Evolutionary conservation across 2,888 invertebrate species (phyloP), one percentile per base, ranked within the genome.

Genomic region (Gryllus longicercus): DNA sequence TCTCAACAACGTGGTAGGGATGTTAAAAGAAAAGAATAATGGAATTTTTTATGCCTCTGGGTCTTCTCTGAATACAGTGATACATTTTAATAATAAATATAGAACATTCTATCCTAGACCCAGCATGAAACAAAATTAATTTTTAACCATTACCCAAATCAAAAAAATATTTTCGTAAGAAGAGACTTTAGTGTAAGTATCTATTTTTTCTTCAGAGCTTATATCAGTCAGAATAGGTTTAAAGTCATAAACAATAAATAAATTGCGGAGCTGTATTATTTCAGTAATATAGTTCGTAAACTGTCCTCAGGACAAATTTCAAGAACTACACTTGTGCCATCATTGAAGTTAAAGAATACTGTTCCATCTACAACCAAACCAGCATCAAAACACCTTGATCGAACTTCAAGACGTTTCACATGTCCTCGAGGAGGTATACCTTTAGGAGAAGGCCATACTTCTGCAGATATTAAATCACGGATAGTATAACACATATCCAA

Each of bases 351-450:
- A 86, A 96, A 96, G 0, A 96, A 95, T 21, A 97, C 93, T 82
- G 97, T 96, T 50, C 99, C 99, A 87, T 99, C 99, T 38, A 99
- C 92, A 0, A 99, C 98, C 23, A 99, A 88, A 86, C 94, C 94
- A 18, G 95, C 97, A 87, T 97, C 96, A 85, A 93, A 93, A 88
- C 99, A 99, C 82, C 95, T 93, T 2, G 98, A 98, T 85, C 92
- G 92, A 50, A 98, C 91, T 78, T 91, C 91, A 79, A 98, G 90
- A 78, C 91, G 91, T 50, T 89, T 88, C 1, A 95, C 95, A 85
- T 93, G 94, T 82, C 94, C 95, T 78, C 96, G 90, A 0, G 94
- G 92, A 74, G 92, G 89, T 79, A 95, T 90, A 0, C 92, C 92
- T 81, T 93, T 92, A n/a, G 95, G 94, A 83, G 92, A 89, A 0